Evolutionary conservation across 1,140 invertebrate species (phyloP), one percentile per base, ranked within the genome.

Genomic region (Drosophila micromelanica): DNA sequence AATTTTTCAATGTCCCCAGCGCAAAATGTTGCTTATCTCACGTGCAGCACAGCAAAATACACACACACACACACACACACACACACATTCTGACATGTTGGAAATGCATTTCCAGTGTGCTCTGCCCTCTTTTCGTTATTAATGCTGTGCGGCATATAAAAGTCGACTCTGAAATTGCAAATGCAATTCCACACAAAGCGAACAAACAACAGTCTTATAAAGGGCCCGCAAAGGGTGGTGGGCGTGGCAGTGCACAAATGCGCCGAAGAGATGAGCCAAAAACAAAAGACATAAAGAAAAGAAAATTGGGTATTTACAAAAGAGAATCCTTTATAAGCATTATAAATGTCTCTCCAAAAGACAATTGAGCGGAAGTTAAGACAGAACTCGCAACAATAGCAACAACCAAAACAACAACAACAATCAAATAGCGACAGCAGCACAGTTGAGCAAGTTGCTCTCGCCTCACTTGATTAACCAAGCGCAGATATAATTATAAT

Each of bases 401-500:
- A 60, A 17, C 38, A 63, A 37, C 52, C 48, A 17, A 40, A 60
- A 52, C 38, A 30, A 38, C 51, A 35, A 30, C 62, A 59, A 56
- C 32, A 62, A 37, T 1, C 0, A 37, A 23, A 35, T n/a, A 46
- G 43, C 43, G 20, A 20, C 43, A 46, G 27, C 73, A 49, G 12
- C 40, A 48, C 1, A 55, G 20, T 46, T n/a, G 15, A 46, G 35
- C 6, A 38, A 72, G 40, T 51, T 51, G 49, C 27, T 54, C 27
- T 40, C 45, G 76, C 48, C 57, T 60, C 80, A 85, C 78, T 73
- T 90, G 86, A 85, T 78, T 85, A 85, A 67, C 78, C 86, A 90
- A 90, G 86, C 85, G 80, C 72, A 74, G 80, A 85, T 85, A 76
- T 76, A 90, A 85, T 90, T 90, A 67, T 76, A 76, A 82, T 76